Evolutionary conservation across 2,797 vertebrate genomes (phyloP), one percentile per base, ranked within the genome.

Genomic region (Mormyrus proboscirostris): DNA sequence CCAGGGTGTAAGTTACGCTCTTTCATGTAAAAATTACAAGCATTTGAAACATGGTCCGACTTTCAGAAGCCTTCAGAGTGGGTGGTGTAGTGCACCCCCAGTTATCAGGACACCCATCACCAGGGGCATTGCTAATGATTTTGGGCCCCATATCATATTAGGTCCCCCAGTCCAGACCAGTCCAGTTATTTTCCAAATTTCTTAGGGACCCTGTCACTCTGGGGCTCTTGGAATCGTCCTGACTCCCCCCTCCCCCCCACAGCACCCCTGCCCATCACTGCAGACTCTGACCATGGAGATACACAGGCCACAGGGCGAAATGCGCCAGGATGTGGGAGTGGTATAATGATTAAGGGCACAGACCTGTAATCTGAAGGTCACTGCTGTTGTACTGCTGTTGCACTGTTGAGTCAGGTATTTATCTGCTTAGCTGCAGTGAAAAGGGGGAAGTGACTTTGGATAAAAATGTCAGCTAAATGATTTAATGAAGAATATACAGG

Each of bases 391-490:
- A 55, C 53, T 55, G 53, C 47, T 33, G 65, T 38, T 73, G 33
- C 14, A 41, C 41, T 44, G 76, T 82, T 47, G 41, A 82, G 38
- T 82, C 76, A 82, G 41, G 76, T 9, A 44, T 82, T 82, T 82
- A 44, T 82, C 76, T 82, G 76, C 76, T 82, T 82, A 19, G 76
- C 76, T 82, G 38, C 76, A 82, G 76, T 22, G 76, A 82, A 82
- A 82, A 47, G 41, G 38, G 41, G 38, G 41, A 38, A 76, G 41
- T 82, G 41, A 82, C 76, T 82, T 82, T 82, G 41, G 38, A 47
- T 82, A 82, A 82, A 82, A 82, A 76, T 76, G 2, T 41, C 69
- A 76, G 33, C 33, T 41, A 41, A 76, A 76, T 76, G 33, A 76
- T 33, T 76, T 5, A 76, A 1, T 76, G 69, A 76, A 76, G 33